Percentiles rank a stretch among this genome's conserved stretches.
These are phyloP conservation scores for Anarhynchus alexandrinus DNA, from an alignment of 2,113 vertebrate genomes.

Conservation along the genomic window DNA sequence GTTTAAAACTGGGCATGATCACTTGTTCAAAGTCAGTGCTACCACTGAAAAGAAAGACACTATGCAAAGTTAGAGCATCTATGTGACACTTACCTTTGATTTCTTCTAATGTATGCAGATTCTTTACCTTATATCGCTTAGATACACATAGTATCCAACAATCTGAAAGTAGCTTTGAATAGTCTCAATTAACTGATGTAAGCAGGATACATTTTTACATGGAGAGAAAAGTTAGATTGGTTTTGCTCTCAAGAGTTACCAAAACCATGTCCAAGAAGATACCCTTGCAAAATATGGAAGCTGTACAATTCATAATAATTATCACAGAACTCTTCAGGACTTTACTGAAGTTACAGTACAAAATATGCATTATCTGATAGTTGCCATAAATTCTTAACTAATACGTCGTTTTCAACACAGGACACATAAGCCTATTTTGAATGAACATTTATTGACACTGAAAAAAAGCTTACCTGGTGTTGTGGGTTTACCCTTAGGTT, in stretches of 20 bases:
- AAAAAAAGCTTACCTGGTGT: slow-evolving; percentile 75
- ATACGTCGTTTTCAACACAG: neutral
- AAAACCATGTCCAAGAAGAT: neutral
- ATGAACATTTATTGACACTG: neutral
- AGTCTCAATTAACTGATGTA: neutral
- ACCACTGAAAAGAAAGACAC: neutral
- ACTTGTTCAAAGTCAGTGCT: neutral
- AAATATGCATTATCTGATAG: neutral
- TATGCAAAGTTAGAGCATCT: neutral
- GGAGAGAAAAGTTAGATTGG: neutral
- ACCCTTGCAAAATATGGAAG: neutral
- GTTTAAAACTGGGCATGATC: neutral
- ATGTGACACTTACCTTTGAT: neutral
- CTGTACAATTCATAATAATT: neutral
- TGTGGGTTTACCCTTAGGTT: slow-evolving; percentile 69
- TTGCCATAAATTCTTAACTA: neutral
- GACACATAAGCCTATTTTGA: neutral
- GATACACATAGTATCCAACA: neutral
- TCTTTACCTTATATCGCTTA: neutral
- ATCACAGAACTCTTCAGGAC: neutral
- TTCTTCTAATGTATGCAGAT: neutral
- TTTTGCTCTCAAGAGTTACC: neutral
- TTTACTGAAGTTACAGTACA: neutral
- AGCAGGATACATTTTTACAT: neutral
- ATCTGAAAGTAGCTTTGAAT: neutral